Evolutionary conservation across 2,888 invertebrate genomes (phyloP).

Genomic region (Ethmia dodecea): DNA sequence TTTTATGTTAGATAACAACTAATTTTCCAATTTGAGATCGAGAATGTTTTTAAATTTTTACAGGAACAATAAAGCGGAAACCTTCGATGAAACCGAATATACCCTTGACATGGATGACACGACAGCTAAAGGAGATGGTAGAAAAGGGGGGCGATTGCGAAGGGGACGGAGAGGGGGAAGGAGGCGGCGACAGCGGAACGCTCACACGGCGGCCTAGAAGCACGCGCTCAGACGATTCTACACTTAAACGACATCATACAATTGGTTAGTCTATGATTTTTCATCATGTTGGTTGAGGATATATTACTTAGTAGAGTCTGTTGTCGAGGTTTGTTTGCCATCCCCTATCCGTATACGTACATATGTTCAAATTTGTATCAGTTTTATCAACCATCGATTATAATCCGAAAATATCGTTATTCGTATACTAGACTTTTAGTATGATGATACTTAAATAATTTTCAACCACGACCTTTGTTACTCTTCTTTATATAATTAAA

Average conservation of each 20-base stretch:
- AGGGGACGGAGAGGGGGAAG: slow-evolving; percentile 43
- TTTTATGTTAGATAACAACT: no score
- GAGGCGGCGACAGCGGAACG: slow-evolving; percentile 70
- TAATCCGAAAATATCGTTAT: no score
- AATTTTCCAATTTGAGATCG: no score
- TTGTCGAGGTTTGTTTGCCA: no score
- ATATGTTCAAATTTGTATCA: no score
- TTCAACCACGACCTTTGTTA: no score
- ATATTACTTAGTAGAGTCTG: slow-evolving; percentile 3
- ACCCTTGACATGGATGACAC: slow-evolving; percentile 92
- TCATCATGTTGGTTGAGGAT: background rate
- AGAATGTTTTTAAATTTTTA: no score
- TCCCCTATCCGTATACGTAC: no score
- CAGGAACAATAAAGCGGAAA: slow-evolving; percentile 93
- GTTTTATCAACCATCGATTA: no score
- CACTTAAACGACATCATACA: slow-evolving; percentile 54
- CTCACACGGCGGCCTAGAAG: slow-evolving; percentile 73
- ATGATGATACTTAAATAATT: no score
- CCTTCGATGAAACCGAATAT: slow-evolving; percentile 95
- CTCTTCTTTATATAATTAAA: no score
- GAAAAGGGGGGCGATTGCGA: slow-evolving; percentile 75
- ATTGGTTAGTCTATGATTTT: background rate
- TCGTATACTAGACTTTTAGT: no score
- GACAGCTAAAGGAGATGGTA: slow-evolving; percentile 92
- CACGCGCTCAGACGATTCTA: slow-evolving; percentile 48